Evolutionary conservation across 1,140 invertebrate genomes (phyloP).

Genomic region (Sitodiplosis mosellana): DNA sequence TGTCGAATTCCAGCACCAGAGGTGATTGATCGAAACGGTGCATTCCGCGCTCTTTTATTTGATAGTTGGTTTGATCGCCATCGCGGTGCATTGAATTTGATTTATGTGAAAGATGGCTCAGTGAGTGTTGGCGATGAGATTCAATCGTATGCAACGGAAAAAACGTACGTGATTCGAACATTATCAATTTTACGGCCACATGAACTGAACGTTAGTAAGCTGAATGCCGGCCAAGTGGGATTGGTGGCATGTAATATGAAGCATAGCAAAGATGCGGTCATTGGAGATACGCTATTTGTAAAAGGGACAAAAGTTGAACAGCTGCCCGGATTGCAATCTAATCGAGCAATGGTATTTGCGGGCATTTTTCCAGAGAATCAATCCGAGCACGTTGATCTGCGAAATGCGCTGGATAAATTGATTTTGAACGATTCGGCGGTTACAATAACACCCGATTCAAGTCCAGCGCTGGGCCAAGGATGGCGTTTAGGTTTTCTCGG

Average conservation of each 20-base stretch:
- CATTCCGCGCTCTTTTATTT: constrained; percentile 70
- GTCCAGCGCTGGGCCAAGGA: constrained; percentile 82
- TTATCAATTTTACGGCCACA: constrained; percentile 65
- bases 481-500: constrained; percentile 90
- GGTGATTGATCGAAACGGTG: constrained; percentile 31
- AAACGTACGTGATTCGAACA: constrained; percentile 58
- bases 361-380: constrained; percentile 87
- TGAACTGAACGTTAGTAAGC: constrained; percentile 41
- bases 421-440: constrained; percentile 90
- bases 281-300: constrained; percentile 71
- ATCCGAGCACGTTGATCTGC: constrained; percentile 52
- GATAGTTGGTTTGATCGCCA: constrained; percentile 89
- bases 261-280: constrained; percentile 51
- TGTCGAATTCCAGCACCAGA: constrained; percentile 58
- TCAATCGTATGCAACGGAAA: constrained; percentile 41
- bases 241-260: constrained; percentile 68
- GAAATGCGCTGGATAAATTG: constrained; percentile 75
- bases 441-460: constrained; percentile 53
- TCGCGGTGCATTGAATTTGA: constrained; percentile 62
- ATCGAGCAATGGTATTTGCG: constrained; percentile 84
- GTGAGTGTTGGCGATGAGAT: constrained; percentile 48
- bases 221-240: constrained; percentile 44
- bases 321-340: constrained; percentile 43
- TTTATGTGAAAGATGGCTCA: constrained; percentile 59
- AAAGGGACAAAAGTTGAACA: constrained; percentile 33